Evolutionary conservation across 2,888 invertebrate species (phyloP).

Genomic region (Pyrocoelia pectoralis): DNA sequence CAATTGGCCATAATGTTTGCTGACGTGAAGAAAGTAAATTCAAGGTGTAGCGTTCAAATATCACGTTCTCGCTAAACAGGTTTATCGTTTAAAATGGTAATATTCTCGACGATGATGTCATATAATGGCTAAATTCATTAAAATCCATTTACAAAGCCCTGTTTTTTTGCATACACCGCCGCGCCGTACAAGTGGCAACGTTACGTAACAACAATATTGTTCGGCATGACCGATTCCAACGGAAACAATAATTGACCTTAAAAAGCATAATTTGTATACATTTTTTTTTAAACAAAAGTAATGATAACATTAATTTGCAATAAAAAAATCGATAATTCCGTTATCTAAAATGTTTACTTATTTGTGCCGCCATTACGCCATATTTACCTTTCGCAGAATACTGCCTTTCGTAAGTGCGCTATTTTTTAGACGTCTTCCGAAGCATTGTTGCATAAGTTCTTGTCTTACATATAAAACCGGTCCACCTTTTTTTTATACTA

Average conservation of each 20-base stretch:
- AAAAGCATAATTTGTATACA: not conserved
- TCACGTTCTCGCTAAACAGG: constrained; percentile 29
- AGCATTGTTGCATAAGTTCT: too few relatives aligned
- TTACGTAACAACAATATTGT: constrained; percentile 2
- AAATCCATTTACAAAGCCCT: constrained; percentile 25
- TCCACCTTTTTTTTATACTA: too few relatives aligned
- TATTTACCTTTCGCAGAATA: too few relatives aligned
- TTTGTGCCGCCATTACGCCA: too few relatives aligned
- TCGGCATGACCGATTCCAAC: not conserved
- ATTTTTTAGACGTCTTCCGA: too few relatives aligned
- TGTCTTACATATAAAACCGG: too few relatives aligned
- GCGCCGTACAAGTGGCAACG: not conserved
- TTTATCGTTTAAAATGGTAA: constrained; percentile 27
- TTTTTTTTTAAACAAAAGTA: not conserved
- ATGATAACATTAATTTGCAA: too few relatives aligned
- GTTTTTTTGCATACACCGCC: constrained; percentile 14
- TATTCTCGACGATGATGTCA: constrained; percentile 37
- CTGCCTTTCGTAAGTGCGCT: too few relatives aligned
- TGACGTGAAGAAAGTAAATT: constrained; percentile 15
- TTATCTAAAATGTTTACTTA: too few relatives aligned
- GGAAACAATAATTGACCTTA: constrained; percentile 8
- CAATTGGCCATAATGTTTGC: too few relatives aligned
- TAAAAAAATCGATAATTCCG: too few relatives aligned
- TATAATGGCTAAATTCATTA: constrained; percentile 33
- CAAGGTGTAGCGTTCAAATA: constrained; percentile 21